Percentiles rank a stretch among this genome's conserved stretches.
These are phyloP conservation scores for Melanotaenia nigrans DNA, from an alignment of 2,797 vertebrate genomes.

Conservation along the genomic window DNA sequence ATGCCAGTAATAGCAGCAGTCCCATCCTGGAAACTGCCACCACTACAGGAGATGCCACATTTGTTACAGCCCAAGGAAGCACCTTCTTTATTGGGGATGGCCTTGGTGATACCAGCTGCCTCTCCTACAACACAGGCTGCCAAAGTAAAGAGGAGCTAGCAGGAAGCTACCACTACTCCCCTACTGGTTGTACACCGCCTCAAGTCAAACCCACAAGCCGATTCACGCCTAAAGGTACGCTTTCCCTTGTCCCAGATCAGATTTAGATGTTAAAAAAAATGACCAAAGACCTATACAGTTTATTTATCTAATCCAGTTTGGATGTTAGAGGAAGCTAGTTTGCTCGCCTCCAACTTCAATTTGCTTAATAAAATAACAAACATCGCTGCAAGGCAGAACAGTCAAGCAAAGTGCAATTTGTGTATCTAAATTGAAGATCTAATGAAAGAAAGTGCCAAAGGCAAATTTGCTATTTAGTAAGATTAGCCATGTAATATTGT, in stretches of 20 bases:
- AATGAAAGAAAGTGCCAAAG: neutral
- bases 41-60: constrained; percentile 51
- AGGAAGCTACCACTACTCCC: constrained; percentile 72
- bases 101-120: constrained; percentile 38
- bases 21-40: constrained; percentile 33
- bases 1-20: constrained; percentile 42
- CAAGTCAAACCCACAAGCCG: constrained; percentile 23
- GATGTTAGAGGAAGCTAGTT: neutral
- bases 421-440: neutral
- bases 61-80: constrained; percentile 68
- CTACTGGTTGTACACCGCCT: constrained; percentile 17
- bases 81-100: constrained; percentile 66
- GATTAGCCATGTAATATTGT: neutral
- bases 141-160: constrained; percentile 70
- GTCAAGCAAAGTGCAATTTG: neutral
- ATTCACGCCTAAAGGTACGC: constrained; percentile 55
- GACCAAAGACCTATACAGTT: neutral
- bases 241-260: neutral
- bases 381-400: neutral
- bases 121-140: constrained; percentile 57
- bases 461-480: neutral
- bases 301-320: neutral
- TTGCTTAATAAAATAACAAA: neutral
- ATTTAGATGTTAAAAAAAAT: neutral
- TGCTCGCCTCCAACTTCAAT: neutral